phyloP scores from a whole-genome alignment of 2,113 vertebrate species.

The Saguinus midas region DNA sequence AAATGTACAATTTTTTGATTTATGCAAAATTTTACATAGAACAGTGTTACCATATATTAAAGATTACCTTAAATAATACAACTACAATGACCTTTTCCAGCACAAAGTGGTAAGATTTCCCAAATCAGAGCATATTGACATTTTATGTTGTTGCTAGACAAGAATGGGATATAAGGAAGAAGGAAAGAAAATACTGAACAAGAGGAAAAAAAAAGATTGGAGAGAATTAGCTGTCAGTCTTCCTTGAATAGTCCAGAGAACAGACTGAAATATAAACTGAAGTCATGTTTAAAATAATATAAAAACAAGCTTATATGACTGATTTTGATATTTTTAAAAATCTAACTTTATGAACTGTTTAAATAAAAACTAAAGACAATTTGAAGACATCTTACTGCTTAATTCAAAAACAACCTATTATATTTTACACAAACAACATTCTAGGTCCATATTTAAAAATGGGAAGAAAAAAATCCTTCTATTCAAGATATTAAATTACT shows the following conservation, averaged over 20 bases:
- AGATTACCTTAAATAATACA: conserved; percentile 29
- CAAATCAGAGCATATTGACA: conserved; percentile 32
- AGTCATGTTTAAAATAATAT: conserved; percentile 32
- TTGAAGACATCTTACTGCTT: not conserved
- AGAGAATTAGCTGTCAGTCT: not conserved
- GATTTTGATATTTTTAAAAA: conserved; percentile 6
- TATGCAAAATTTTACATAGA: not conserved
- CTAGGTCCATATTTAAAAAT: conserved; percentile 12
- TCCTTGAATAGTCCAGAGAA: not conserved
- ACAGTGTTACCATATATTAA: not conserved
- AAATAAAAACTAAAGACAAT: not conserved
- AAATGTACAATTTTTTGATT: not conserved
- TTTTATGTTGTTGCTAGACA: conserved; percentile 15
- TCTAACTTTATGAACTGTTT: not conserved
- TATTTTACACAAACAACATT: not conserved
- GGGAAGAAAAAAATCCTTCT: not conserved
- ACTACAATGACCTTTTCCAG: conserved; percentile 4
- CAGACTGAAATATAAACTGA: not conserved
- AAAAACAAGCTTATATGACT: not conserved
- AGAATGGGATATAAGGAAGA: not conserved
- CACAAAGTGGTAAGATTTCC: not conserved
- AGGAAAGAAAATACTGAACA: not conserved
- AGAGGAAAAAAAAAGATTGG: not conserved
- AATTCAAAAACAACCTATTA: not conserved
- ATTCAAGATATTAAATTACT: conserved; percentile 25